Conservation (phyloP, 1,140 invertebrate genomes). For the Drosophila auraria region DNA sequence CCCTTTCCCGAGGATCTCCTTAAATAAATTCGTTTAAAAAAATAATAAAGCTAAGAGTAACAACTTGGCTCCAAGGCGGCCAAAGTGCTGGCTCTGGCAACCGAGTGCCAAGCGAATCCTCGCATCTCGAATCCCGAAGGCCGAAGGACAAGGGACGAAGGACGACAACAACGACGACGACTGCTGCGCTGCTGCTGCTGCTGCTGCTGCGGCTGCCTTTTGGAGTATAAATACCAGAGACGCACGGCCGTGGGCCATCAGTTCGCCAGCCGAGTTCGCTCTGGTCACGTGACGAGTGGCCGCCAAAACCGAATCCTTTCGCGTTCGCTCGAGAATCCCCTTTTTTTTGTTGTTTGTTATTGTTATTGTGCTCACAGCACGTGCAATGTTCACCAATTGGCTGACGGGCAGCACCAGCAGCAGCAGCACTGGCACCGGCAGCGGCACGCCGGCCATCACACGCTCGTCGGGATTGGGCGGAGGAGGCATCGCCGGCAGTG, state of each 20-base stretch:
- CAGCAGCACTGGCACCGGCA: slow-evolving; percentile 12
- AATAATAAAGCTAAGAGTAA: too few species aligned
- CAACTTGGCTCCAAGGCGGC: too few species aligned
- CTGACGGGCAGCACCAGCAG: slow-evolving; percentile 71
- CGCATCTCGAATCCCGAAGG: neutral
- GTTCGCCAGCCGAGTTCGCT: slow-evolving; percentile 69
- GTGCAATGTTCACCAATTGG: slow-evolving; percentile 84
- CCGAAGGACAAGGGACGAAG: slow-evolving; percentile 8
- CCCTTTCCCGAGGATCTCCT: too few species aligned
- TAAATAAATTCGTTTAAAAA: too few species aligned
- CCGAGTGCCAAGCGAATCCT: slow-evolving; percentile 1
- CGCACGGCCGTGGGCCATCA: slow-evolving; percentile 68
- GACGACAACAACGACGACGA: neutral
- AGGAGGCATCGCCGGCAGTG: slow-evolving; percentile 45
- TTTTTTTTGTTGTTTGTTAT: slow-evolving; percentile 37
- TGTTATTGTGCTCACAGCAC: slow-evolving; percentile 11
- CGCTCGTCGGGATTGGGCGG: slow-evolving; percentile 24
- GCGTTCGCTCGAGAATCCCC: slow-evolving; percentile 4
- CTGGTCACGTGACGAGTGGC: slow-evolving; percentile 52
- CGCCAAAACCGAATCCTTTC: neutral
- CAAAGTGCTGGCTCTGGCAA: neutral
- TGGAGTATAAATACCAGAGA: slow-evolving; percentile 70
- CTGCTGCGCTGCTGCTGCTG: slow-evolving; percentile 7
- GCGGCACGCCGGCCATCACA: slow-evolving; percentile 5
- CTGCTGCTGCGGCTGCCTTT: slow-evolving; percentile 8